These are phyloP conservation scores for Zaprionus inermis DNA, from an alignment of 1,140 invertebrate species.

Conservation along the genomic window DNA sequence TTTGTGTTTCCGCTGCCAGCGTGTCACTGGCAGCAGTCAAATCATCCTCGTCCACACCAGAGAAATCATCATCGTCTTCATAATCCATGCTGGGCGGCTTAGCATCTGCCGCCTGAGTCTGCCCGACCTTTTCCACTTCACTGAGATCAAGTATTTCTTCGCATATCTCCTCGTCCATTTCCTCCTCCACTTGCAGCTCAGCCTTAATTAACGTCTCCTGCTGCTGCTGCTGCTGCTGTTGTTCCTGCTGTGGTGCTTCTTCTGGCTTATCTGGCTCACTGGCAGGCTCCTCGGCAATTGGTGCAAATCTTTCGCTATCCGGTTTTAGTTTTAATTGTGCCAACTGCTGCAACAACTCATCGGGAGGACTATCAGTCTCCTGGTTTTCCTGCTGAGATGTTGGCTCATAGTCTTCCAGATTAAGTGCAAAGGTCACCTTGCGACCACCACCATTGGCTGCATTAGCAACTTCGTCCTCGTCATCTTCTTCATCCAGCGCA, in stretches of 20 bases:
- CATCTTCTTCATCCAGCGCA: constrained; percentile 27
- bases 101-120: neutral
- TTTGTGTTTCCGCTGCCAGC: constrained; percentile 11
- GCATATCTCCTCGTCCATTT: constrained; percentile 72
- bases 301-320: constrained; percentile 14
- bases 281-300: constrained; percentile 56
- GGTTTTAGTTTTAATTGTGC: constrained; percentile 85
- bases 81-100: constrained; percentile 26
- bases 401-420: constrained; percentile 79
- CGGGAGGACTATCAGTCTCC: constrained; percentile 47
- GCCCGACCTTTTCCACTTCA: constrained; percentile 44
- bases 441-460: constrained; percentile 20
- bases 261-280: neutral
- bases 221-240: constrained; percentile 2
- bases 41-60: constrained; percentile 66
- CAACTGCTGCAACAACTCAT: constrained; percentile 86
- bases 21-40: constrained; percentile 34
- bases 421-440: constrained; percentile 78
- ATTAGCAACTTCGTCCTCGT: constrained; percentile 31
- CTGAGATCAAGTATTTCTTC: constrained; percentile 72
- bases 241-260: neutral
- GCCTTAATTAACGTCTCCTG: constrained; percentile 6
- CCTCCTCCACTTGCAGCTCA: constrained; percentile 23
- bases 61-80: constrained; percentile 66
- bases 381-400: constrained; percentile 9